Evolutionary conservation across 2,797 vertebrate genomes (phyloP).

Genomic region (Mico argentatus): DNA sequence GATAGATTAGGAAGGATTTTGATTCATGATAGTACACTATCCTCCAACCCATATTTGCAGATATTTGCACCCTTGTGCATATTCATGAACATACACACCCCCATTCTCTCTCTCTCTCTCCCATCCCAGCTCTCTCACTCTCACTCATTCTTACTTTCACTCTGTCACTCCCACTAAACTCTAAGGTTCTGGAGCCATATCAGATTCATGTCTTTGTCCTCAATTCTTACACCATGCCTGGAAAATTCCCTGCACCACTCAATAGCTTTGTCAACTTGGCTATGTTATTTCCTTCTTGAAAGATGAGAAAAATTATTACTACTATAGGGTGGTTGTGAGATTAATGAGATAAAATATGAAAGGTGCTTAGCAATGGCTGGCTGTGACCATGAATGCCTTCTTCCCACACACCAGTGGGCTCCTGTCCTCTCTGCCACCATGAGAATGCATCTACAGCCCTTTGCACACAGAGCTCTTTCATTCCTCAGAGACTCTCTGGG

Average conservation of each 20-base stretch:
- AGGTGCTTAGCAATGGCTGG: neutral
- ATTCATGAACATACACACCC: neutral
- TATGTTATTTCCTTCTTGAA: neutral
- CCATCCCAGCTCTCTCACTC: fast-evolving
- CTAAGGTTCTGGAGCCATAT: neutral
- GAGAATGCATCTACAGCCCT: neutral
- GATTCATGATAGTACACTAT: neutral
- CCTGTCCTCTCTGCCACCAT: neutral
- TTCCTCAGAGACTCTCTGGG: neutral
- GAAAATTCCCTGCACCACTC: neutral
- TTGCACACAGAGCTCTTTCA: neutral
- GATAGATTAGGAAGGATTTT: neutral
- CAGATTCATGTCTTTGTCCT: neutral
- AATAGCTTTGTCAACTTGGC: neutral
- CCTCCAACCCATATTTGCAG: neutral
- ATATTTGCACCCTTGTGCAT: too few relatives aligned
- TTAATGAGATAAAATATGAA: neutral
- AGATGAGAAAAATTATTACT: neutral
- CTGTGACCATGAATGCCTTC: neutral
- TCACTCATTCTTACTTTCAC: neutral
- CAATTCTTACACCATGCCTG: neutral
- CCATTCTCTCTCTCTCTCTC: neutral
- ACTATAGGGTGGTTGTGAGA: neutral
- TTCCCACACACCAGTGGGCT: neutral
- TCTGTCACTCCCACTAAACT: neutral